Conservation (phyloP, 2,888 invertebrate species). For the Tholera decimalis region DNA sequence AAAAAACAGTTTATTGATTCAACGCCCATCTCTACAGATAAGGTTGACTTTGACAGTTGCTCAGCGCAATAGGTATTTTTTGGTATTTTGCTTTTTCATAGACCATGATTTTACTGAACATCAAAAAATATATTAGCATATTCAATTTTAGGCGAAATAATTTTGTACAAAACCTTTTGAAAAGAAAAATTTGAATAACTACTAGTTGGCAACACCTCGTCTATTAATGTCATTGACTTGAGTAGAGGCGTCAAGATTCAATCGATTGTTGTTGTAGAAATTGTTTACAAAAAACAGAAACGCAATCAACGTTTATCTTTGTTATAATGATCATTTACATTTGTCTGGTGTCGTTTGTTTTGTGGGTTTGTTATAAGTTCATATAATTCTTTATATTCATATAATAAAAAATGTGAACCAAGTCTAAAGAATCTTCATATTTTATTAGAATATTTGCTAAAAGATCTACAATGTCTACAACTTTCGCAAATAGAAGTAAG, state of each 20-base stretch:
- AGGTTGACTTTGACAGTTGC: too few species aligned
- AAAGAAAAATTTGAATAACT: too few species aligned
- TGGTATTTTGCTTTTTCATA: too few species aligned
- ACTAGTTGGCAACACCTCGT: not conserved
- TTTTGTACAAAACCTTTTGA: too few species aligned
- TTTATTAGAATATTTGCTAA: slow-evolving; percentile 19
- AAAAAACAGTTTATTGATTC: too few species aligned
- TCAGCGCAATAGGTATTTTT: too few species aligned
- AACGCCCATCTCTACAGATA: too few species aligned
- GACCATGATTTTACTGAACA: too few species aligned
- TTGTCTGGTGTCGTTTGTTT: slow-evolving; percentile 35
- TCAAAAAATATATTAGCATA: too few species aligned
- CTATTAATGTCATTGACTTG: not conserved
- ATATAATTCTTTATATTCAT: slow-evolving; percentile 37
- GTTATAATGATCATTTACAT: slow-evolving; percentile 48
- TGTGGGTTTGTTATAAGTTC: slow-evolving; percentile 47
- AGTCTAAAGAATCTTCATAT: slow-evolving; percentile 1
- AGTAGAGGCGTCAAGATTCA: slow-evolving; percentile 37
- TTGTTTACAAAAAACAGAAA: slow-evolving; percentile 52
- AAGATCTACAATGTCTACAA: slow-evolving; percentile 59
- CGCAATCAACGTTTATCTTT: slow-evolving; percentile 1
- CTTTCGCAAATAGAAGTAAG: slow-evolving; percentile 71
- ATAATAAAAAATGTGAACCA: slow-evolving; percentile 39
- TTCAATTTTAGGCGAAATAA: too few species aligned
- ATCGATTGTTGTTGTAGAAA: slow-evolving; percentile 50